A percentile compares a stretch with the other conserved stretches of the same genome.
phyloP scores from a whole-genome alignment of 2,113 vertebrate genomes.

The Ptychochromis oligacanthus region DNA sequence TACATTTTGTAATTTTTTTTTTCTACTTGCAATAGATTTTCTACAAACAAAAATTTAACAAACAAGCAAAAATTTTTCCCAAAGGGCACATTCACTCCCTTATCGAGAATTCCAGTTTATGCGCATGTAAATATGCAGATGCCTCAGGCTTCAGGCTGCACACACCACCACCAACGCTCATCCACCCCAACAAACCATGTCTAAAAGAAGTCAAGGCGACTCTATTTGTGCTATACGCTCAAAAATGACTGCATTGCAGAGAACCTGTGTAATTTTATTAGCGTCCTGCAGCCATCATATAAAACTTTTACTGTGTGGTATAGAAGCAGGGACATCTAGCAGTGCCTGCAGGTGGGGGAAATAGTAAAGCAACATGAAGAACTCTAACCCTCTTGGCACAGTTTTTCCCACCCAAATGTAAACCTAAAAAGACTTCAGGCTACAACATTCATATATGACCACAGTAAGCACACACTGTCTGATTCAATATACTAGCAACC shows the following conservation, averaged over 20 bases:
- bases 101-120: neutral
- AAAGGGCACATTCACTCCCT: neutral
- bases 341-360: neutral
- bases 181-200: neutral
- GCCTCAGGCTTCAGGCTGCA: slow-evolving; percentile 15
- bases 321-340: neutral
- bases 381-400: neutral
- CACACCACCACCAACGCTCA: neutral
- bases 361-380: neutral
- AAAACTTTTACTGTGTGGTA: neutral
- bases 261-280: neutral
- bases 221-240: neutral
- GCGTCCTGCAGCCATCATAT: neutral
- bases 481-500: slow-evolving; percentile 5
- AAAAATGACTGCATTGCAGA: slow-evolving; percentile 4
- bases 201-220: neutral
- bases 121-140: slow-evolving; percentile 6
- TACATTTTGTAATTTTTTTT: neutral
- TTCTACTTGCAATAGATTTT: slow-evolving; percentile 3
- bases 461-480: neutral
- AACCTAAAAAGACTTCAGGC: neutral
- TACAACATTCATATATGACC: neutral
- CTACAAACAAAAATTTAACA: neutral
- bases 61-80: neutral
- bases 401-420: neutral